Conservation (phyloP, 2,888 invertebrate genomes). For the Dryobota labecula region DNA sequence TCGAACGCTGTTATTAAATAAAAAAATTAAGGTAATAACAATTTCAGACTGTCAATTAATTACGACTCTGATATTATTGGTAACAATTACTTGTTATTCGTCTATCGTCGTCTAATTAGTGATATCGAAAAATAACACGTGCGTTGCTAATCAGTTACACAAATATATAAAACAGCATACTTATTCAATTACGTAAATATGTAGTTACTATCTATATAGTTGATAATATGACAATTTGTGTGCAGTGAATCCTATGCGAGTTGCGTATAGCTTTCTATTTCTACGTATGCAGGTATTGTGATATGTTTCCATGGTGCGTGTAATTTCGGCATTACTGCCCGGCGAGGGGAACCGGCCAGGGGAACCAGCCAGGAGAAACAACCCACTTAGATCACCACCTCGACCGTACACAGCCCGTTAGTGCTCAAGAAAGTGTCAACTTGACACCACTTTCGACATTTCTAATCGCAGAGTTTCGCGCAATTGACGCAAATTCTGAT, state of each 20-base stretch:
- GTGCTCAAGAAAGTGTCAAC: constrained; percentile 72
- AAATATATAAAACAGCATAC: constrained; percentile 1
- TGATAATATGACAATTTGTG: constrained; percentile 17
- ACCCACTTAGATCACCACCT: constrained; percentile 45
- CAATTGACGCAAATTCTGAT: constrained; percentile 19
- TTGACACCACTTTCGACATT: constrained; percentile 64
- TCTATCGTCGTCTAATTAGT: not conserved
- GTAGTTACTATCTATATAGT: not conserved
- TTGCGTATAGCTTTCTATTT: constrained; percentile 43
- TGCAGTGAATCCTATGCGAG: constrained; percentile 21
- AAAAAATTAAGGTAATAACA: not conserved
- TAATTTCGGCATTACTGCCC: constrained; percentile 75
- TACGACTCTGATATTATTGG: not conserved
- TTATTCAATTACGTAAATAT: constrained; percentile 23
- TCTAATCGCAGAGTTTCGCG: constrained; percentile 64
- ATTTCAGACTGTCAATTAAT: not conserved
- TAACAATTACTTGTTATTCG: constrained; percentile 11
- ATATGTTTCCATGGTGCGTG: constrained; percentile 75
- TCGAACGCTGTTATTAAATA: too few species aligned
- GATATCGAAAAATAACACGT: constrained; percentile 7
- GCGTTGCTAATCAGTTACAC: not conserved
- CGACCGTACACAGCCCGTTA: constrained; percentile 50
- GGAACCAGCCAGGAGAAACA: constrained; percentile 56
- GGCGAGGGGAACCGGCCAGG: constrained; percentile 42
- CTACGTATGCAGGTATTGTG: constrained; percentile 64